Evolutionary conservation across 2,888 invertebrate species (phyloP), one percentile per base, ranked within the genome.

Genomic region (Scaptomyza polygonia): DNA sequence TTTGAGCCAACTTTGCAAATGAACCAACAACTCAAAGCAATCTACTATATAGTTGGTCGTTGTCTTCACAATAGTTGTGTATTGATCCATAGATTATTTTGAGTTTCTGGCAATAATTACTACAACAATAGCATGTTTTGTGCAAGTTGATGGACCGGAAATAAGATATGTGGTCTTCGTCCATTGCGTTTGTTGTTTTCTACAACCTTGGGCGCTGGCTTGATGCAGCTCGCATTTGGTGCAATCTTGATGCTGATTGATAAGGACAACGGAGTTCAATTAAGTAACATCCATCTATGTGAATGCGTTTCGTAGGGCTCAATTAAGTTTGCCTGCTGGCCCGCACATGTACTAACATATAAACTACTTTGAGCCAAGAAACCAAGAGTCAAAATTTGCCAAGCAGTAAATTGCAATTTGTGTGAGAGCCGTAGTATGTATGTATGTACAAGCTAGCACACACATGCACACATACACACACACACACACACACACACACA

Each of bases 361-460:
- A 57, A 54, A 57, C 52, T 48, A 47, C 39, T 9, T 12, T 48
- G 52, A 34, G 57, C 36, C 47, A 48, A 52, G 51, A 54, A 62
- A 67, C n/a, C n/a, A n/a, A 43, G 48, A 55, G 53, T 49, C 32
- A 18, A 67, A 58, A 57, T 53, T 66, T 63, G 40, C 48, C 55
- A 59, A 40, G 57, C 77, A 44, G 52, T 62, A 67, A 75, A 72
- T 63, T 72, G 69, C 29, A 48, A 69, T 69, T 72, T 77, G 55
- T 59, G 63, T 61, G 55, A 57, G 69, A 12, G 25, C 27, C 49
- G 36, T 56, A 58, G 32, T 14, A 34, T 51, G 30, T 40, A 42
- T 30, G 29, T 29, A 9, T 43, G 47, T 14, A 47, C 36, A 32
- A 27, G n/a, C n/a, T n/a, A n/a, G n/a, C n/a, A n/a, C n/a, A n/a